Evolutionary conservation across 1,140 invertebrate species (phyloP).

Genomic region (Leptinotarsa texana): DNA sequence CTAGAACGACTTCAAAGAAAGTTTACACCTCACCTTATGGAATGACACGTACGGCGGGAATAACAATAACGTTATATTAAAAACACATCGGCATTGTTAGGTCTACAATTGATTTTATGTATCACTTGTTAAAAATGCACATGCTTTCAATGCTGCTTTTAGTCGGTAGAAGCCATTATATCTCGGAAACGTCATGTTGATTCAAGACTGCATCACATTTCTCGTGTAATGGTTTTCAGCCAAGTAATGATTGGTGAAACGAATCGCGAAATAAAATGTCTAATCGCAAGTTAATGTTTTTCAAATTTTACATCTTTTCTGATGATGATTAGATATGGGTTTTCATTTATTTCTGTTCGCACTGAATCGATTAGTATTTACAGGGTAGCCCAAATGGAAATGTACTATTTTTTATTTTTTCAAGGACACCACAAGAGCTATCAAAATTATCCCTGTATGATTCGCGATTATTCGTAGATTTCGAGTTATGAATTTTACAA

Average conservation of each 20-base stretch:
- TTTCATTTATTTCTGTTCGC: no score
- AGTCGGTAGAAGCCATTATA: slow-evolving; percentile 18
- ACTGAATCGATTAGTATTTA: no score
- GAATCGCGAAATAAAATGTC: not conserved
- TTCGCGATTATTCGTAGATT: no score
- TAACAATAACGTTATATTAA: slow-evolving; percentile 20
- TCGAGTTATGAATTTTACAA: no score
- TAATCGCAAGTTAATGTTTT: not conserved
- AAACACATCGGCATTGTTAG: slow-evolving; percentile 25
- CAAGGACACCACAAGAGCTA: no score
- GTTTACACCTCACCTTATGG: slow-evolving; percentile 18
- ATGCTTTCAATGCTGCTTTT: slow-evolving; percentile 17
- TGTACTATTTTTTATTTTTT: no score
- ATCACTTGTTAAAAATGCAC: slow-evolving; percentile 21
- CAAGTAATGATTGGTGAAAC: not conserved
- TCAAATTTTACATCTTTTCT: no score
- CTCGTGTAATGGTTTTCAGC: slow-evolving; percentile 4
- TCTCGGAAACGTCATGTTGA: slow-evolving; percentile 4
- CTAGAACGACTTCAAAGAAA: slow-evolving; percentile 22
- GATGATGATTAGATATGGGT: no score
- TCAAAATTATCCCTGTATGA: no score
- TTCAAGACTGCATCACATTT: slow-evolving; percentile 14
- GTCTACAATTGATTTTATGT: slow-evolving; percentile 29
- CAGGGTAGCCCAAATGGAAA: no score
- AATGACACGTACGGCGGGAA: slow-evolving; percentile 25